Base-by-base conservation (phyloP, 2,797 vertebrate species). In the Sebastes hubbsi region DNA sequence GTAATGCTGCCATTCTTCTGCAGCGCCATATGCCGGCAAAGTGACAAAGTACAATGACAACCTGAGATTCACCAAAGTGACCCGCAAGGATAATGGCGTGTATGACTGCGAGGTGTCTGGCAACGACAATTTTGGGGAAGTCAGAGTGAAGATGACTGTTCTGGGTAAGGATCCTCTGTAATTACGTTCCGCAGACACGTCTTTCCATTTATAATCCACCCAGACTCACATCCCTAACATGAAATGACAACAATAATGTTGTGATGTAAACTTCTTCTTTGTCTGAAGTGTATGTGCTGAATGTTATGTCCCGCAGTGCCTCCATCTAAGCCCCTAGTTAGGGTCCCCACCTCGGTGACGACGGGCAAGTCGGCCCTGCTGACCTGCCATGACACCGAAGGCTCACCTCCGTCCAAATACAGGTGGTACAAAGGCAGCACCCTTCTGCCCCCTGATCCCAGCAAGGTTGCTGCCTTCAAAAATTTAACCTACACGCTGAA, bases 401-500 rank as follows among this genome's bases (percentile, higher is more conserved):
- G 94, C 4, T 98, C 97, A 0, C 98, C 98, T 0, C 91, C 95
- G 0, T 91, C 96, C 22, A 87, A 84, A 1, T 97, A 97, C 89
- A 89, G 0, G 14, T 99, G 98, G 98, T 98, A 86, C 93, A 96
- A 78, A 88, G 79, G 96, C 4, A 61, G 79, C 1, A 5, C 76
- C 1, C 89, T 56, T 0, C 88, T 99, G 80, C 97, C 97, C 0
- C 0, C 1, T 0, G 91, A 98, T 0, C 97, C 97, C 8, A 94
- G 75, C 64, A 92, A 60, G 68, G 95, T 87, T 49, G 20, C 88
- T 0, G 77, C n/a, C 64, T 98, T 97, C 93, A 88, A 81, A 30
- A 99, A 99, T 69, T 84, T 94, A 36, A 97, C 96, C 75, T 99
- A 98, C 87, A 94, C 16, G 12, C 67, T 98, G 1, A 82, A 97